phyloP scores from a whole-genome alignment of 2,888 invertebrate species.

The Eupithecia exiguata region DNA sequence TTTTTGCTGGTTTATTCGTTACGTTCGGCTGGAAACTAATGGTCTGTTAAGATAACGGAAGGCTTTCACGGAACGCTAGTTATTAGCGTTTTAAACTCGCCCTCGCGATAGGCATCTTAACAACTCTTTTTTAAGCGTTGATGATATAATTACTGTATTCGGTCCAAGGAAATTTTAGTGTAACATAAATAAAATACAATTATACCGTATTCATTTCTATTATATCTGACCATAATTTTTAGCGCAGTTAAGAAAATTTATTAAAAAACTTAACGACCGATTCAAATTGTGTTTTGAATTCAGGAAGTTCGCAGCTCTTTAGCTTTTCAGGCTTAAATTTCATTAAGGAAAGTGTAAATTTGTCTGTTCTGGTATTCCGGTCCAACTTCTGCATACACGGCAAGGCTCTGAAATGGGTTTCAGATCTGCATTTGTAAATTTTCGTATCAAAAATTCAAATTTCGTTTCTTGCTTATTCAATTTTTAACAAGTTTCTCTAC shows the following conservation, averaged over 20 bases:
- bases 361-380: conserved; percentile 30
- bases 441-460: neutral
- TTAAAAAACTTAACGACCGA: neutral
- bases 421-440: conserved; percentile 19
- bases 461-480: neutral
- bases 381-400: conserved; percentile 39
- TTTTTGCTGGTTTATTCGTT: conserved; percentile 63
- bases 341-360: conserved; percentile 34
- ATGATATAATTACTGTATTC: neutral
- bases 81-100: conserved; percentile 51
- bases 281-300: neutral
- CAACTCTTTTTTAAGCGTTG: conserved; percentile 8
- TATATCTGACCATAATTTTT: neutral
- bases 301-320: neutral
- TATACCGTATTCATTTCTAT: neutral
- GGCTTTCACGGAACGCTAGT: conserved; percentile 54
- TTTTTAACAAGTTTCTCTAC: neutral
- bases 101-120: conserved; percentile 29
- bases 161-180: neutral
- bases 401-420: conserved; percentile 30
- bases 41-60: conserved; percentile 73
- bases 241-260: neutral
- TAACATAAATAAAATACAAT: neutral
- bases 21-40: conserved; percentile 67
- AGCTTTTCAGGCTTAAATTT: conserved; percentile 29